Conservation (phyloP, 2,888 invertebrate species). For the Metacarcinus magister region DNA sequence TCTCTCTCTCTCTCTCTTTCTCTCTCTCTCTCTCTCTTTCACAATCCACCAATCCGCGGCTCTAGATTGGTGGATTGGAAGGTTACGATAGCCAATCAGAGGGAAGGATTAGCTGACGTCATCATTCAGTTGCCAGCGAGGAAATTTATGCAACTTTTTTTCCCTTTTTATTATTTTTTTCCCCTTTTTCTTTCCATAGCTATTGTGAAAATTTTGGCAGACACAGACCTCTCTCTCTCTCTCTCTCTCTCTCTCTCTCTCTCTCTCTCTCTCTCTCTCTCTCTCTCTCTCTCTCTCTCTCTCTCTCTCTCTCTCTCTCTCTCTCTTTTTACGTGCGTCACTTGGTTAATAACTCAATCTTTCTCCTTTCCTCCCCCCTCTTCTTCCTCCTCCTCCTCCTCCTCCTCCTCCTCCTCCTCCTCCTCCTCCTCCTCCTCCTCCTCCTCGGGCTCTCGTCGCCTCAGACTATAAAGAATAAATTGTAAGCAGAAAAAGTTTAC, state of each 20-base stretch:
- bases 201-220: neutral
- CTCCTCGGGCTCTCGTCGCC: neutral
- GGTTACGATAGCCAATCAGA: neutral
- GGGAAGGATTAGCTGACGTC: neutral
- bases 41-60: neutral
- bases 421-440: neutral
- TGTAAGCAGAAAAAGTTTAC: neutral
- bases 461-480: neutral
- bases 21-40: neutral
- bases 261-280: slow-evolving; percentile 35
- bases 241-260: slow-evolving; percentile 15
- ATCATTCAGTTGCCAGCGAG: neutral
- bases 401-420: neutral
- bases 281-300: slow-evolving; percentile 40
- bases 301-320: neutral
- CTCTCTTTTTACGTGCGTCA: neutral
- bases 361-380: neutral
- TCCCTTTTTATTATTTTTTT: neutral
- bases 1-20: slow-evolving; percentile 8
- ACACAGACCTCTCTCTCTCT: neutral
- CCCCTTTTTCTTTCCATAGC: neutral
- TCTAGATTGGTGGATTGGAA: neutral
- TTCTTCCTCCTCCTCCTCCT: neutral
- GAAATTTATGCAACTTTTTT: neutral
- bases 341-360: neutral